A percentile compares a stretch with the other conserved stretches of the same genome.
Evolutionary conservation across 1,140 invertebrate genomes (phyloP).

Genomic region (Amyelois transitella): DNA sequence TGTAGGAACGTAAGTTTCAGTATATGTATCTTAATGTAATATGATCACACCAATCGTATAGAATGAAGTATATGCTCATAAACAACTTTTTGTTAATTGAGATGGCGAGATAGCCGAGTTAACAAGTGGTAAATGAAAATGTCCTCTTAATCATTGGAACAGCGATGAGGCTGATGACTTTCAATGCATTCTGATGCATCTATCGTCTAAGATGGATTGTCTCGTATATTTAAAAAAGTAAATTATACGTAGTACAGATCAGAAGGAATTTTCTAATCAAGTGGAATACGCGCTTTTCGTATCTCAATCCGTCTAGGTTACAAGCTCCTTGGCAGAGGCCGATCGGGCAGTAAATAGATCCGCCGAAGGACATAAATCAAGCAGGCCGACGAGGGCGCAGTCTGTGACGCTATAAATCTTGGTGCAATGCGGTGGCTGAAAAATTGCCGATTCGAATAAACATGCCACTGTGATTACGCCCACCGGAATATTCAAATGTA

Average conservation of each 20-base stretch:
- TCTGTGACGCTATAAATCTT: constrained; percentile 56
- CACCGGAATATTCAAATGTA: constrained; percentile 9
- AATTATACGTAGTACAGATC: no score
- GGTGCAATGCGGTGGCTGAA: constrained; percentile 47
- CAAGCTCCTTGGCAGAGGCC: not conserved
- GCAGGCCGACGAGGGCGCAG: constrained; percentile 37
- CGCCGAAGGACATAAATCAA: constrained; percentile 52
- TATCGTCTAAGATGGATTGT: not conserved
- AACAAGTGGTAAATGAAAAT: not conserved
- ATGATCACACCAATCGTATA: not conserved
- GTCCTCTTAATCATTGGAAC: not conserved
- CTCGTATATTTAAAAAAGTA: no score
- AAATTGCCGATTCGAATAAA: constrained; percentile 65
- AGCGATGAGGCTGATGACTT: not conserved
- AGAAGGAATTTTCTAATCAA: no score
- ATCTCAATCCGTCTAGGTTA: not conserved
- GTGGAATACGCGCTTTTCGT: no score
- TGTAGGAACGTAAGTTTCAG: no score
- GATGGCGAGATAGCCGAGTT: not conserved
- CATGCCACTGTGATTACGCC: constrained; percentile 43
- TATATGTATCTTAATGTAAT: no score
- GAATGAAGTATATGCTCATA: not conserved
- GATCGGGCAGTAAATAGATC: constrained; percentile 57
- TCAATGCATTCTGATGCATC: not conserved
- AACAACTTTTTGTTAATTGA: not conserved